Percentiles rank a stretch among this genome's conserved stretches.
These are phyloP conservation scores for Nowickia ferox DNA, from an alignment of 2,888 invertebrate species.

Conservation along the genomic window DNA sequence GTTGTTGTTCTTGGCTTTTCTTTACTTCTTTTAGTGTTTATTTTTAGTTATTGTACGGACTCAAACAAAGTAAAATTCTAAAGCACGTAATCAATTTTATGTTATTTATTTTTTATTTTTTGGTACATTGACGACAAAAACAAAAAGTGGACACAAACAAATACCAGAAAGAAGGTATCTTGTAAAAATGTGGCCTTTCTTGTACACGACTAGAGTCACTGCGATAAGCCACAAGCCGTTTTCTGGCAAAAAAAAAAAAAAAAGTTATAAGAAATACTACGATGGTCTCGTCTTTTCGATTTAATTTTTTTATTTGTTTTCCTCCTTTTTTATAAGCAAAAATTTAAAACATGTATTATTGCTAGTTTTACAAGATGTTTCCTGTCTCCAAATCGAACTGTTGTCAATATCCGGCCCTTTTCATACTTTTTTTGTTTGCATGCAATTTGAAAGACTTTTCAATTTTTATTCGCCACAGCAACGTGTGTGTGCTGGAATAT, in stretches of 20 bases:
- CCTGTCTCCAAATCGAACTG: constrained; percentile 83
- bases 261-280: not conserved
- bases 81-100: constrained; percentile 71
- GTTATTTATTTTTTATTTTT: constrained; percentile 38
- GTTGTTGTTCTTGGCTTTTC: constrained; percentile 72
- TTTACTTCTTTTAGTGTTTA: constrained; percentile 4
- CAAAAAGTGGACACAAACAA: constrained; percentile 43
- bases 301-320: constrained; percentile 46
- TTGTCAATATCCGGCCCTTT: constrained; percentile 79
- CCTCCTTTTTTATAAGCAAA: constrained; percentile 22
- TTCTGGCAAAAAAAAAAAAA: constrained; percentile 8
- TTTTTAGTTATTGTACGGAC: constrained; percentile 53
- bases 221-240: constrained; percentile 58
- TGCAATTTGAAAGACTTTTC: constrained; percentile 58
- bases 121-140: constrained; percentile 54
- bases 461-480: constrained; percentile 66
- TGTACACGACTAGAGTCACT: constrained; percentile 60
- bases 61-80: constrained; percentile 54
- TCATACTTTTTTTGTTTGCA: constrained; percentile 52
- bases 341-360: constrained; percentile 79
- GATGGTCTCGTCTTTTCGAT: constrained; percentile 71
- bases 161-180: constrained; percentile 32
- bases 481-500: constrained; percentile 63
- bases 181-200: constrained; percentile 69
- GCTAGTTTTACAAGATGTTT: constrained; percentile 83